A percentile compares a stretch with the other conserved stretches of the same genome.
Evolutionary conservation across 2,888 invertebrate species (phyloP).

Genomic region (Norana najaformis): DNA sequence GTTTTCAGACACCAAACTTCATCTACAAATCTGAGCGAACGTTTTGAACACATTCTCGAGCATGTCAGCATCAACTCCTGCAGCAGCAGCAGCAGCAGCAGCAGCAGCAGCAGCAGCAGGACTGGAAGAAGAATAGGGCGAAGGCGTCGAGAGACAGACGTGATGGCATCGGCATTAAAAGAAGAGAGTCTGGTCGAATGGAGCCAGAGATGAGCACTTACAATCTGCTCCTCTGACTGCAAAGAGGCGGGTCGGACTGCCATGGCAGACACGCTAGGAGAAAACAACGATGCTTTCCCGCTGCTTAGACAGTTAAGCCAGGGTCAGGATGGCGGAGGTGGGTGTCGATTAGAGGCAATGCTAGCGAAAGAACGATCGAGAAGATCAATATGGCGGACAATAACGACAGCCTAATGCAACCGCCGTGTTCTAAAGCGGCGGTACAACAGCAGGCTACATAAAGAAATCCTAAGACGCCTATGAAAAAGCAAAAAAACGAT

Average conservation of each 20-base stretch:
- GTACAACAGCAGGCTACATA: not conserved
- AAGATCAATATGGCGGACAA: not conserved
- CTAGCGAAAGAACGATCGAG: not conserved
- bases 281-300: not conserved
- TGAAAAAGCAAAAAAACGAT: not conserved
- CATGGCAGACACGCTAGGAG: not conserved
- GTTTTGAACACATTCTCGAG: not conserved
- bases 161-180: not conserved
- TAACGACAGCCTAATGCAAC: not conserved
- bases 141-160: not conserved
- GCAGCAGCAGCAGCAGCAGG: not conserved
- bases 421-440: not conserved
- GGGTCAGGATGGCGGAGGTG: no score
- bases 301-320: not conserved
- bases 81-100: not conserved
- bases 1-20: not conserved
- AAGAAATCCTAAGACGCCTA: not conserved
- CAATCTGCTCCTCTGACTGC: not conserved
- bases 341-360: no score
- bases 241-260: slow-evolving; percentile 4
- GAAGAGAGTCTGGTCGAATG: not conserved
- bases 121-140: slow-evolving; percentile 4
- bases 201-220: not conserved
- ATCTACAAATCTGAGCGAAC: not conserved
- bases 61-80: not conserved